A percentile compares a stretch with the other conserved stretches of the same genome.
phyloP scores from a whole-genome alignment of 1,140 invertebrate genomes.

The Drosophila tropicalis region DNA sequence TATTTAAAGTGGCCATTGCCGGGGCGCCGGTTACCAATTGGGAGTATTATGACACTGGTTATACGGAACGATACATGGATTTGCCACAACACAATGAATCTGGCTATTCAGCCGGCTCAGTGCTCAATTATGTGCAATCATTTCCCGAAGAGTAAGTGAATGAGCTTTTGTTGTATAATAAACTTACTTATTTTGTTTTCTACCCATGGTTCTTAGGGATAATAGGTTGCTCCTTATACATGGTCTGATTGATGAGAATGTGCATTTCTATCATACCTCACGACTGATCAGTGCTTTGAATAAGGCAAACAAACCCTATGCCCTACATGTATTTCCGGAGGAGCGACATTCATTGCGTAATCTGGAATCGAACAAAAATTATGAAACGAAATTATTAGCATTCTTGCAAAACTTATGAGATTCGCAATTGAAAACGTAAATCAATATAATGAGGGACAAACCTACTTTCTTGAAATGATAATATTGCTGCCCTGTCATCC shows the following conservation, averaged over 20 bases:
- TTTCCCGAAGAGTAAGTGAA: constrained; percentile 94
- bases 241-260: constrained; percentile 99
- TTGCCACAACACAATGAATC: constrained; percentile 91
- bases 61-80: constrained; percentile 99
- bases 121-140: constrained; percentile 91
- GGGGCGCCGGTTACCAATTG: constrained; percentile 99
- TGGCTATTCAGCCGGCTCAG: constrained; percentile 91
- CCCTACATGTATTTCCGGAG: constrained; percentile 96
- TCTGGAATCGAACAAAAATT: constrained; percentile 97
- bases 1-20: constrained; percentile 96
- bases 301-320: constrained; percentile 95
- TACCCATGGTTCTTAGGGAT: constrained; percentile 85
- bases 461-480: background rate
- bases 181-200: background rate
- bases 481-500: background rate
- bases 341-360: constrained; percentile 97
- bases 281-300: constrained; percentile 95
- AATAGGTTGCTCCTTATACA: constrained; percentile 98
- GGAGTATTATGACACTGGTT: constrained; percentile 94
- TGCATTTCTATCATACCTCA: constrained; percentile 99
- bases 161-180: background rate
- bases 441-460: constrained; percentile 4
- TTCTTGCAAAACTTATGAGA: constrained; percentile 95
- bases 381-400: constrained; percentile 95
- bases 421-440: constrained; percentile 49